Percentiles rank a stretch among this genome's conserved stretches.
phyloP scores from a whole-genome alignment of 2,797 vertebrate genomes.

The Naso thynnoides region DNA sequence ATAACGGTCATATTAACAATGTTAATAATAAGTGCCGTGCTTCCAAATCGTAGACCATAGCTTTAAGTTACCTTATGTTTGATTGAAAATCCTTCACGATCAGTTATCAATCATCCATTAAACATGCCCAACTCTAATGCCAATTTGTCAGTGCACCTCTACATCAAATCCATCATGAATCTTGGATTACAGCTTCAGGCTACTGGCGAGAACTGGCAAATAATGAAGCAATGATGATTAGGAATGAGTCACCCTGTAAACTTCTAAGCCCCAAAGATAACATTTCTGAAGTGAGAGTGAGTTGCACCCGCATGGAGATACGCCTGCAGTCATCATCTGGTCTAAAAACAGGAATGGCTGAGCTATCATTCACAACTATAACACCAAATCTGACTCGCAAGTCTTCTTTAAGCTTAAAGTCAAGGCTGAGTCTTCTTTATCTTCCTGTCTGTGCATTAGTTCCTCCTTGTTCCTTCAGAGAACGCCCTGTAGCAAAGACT shows the following conservation, averaged over 20 bases:
- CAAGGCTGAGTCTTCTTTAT: neutral
- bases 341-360: neutral
- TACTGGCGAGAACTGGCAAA: constrained; percentile 5
- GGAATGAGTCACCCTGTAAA: constrained; percentile 28
- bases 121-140: no score
- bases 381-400: neutral
- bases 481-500: constrained; percentile 6
- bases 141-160: neutral
- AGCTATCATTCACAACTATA: neutral
- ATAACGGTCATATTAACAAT: no score
- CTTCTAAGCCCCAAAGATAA: neutral
- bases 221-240: constrained; percentile 1
- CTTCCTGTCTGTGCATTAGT: constrained; percentile 7
- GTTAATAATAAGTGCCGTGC: no score
- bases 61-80: no score
- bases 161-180: constrained; percentile 25
- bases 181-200: constrained; percentile 1
- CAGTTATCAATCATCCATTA: no score
- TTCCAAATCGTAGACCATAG: no score
- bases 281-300: neutral
- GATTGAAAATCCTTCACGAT: no score
- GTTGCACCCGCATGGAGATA: neutral
- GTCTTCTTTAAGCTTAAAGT: neutral
- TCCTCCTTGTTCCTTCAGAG: constrained; percentile 3
- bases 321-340: neutral